These are phyloP conservation scores for Chelonia mydas DNA, from an alignment of 2,797 vertebrate species.

Conservation along the genomic window DNA sequence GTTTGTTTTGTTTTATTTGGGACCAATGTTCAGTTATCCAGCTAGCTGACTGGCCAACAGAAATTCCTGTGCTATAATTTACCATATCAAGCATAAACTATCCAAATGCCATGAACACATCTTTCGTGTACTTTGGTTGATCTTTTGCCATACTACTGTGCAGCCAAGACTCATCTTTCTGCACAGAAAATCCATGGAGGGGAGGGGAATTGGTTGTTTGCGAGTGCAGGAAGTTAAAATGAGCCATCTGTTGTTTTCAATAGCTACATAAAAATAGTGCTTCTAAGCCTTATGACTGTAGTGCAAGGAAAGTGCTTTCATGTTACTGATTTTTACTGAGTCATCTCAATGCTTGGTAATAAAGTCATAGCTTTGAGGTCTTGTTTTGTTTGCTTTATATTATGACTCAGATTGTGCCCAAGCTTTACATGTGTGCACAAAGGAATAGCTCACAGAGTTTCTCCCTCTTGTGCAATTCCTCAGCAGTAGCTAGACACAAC, in stretches of 20 bases:
- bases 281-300: background rate
- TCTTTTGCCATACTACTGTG: conserved; percentile 5
- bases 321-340: background rate
- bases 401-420: background rate
- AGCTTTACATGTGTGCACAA: background rate
- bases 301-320: background rate
- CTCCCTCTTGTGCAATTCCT: background rate
- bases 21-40: background rate
- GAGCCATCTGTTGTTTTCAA: background rate
- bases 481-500: background rate
- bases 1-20: background rate
- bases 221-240: background rate
- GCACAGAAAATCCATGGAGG: background rate
- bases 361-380: background rate
- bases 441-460: background rate
- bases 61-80: background rate
- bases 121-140: background rate
- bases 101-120: background rate
- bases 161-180: background rate
- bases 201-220: background rate
- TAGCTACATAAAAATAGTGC: background rate
- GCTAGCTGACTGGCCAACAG: background rate
- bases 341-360: background rate
- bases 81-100: background rate
- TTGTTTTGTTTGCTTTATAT: background rate